phyloP scores from a whole-genome alignment of 2,113 vertebrate genomes.

The Tringa solitaria region DNA sequence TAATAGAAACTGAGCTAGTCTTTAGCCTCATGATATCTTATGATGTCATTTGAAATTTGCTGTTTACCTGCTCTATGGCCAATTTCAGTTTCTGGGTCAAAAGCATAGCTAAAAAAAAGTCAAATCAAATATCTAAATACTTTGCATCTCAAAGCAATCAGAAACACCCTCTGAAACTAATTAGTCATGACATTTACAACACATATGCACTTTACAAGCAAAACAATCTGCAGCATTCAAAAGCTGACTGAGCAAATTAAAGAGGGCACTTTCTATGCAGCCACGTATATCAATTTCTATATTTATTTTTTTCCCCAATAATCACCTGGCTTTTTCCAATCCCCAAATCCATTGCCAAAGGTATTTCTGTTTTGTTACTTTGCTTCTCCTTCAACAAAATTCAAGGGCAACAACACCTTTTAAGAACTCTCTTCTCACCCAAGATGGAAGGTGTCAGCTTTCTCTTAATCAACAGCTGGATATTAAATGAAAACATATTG shows the following conservation, averaged over 20 bases:
- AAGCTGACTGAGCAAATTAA: background rate
- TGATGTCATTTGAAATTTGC: background rate
- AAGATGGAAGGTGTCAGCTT: background rate
- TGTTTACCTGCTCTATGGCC: background rate
- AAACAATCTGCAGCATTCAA: background rate
- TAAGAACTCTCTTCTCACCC: background rate
- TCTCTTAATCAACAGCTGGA: background rate
- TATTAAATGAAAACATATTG: background rate
- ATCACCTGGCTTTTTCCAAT: background rate
- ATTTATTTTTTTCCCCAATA: background rate
- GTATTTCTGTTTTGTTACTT: background rate
- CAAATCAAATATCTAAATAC: background rate
- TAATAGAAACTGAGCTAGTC: background rate
- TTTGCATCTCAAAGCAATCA: background rate
- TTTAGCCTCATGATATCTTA: background rate
- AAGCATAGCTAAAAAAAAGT: background rate
- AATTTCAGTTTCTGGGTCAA: background rate
- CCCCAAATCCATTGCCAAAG: background rate
- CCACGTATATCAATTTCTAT: fast-evolving
- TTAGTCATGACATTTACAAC: background rate
- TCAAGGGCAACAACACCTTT: background rate
- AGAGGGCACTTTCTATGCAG: background rate
- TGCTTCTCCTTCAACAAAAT: background rate
- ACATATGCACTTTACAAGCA: background rate
- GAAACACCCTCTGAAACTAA: background rate